Evolutionary conservation across 2,888 invertebrate species (phyloP).

Genomic region (Rugalucina vietnamica): DNA sequence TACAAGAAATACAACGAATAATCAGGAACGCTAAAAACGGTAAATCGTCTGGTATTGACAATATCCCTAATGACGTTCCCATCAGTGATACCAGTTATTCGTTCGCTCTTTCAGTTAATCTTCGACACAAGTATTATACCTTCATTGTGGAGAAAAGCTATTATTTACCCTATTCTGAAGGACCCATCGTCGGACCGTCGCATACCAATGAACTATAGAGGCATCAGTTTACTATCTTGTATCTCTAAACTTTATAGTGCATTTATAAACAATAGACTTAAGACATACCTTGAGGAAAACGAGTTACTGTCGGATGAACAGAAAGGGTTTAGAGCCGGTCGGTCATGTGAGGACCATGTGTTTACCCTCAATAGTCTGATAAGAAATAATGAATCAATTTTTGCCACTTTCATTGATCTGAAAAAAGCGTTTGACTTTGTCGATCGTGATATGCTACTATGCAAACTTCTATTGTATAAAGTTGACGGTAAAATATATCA

Average conservation of each 20-base stretch:
- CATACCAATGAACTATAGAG: conserved; percentile 48
- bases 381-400: neutral
- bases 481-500: conserved; percentile 2
- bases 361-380: conserved; percentile 33
- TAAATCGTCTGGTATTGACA: conserved; percentile 22
- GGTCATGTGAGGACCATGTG: conserved; percentile 50
- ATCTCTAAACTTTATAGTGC: conserved; percentile 46
- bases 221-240: conserved; percentile 42
- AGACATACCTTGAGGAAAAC: conserved; percentile 15
- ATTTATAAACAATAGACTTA: conserved; percentile 35
- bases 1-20: neutral
- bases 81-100: conserved; percentile 7
- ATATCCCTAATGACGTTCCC: conserved; percentile 24
- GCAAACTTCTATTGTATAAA: neutral
- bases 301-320: conserved; percentile 42
- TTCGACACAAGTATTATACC: conserved; percentile 35
- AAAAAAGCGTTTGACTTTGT: conserved; percentile 6
- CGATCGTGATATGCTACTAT: neutral
- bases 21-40: neutral
- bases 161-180: conserved; percentile 37
- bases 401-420: neutral
- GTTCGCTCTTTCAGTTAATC: conserved; percentile 33
- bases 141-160: conserved; percentile 31
- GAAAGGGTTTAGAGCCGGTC: conserved; percentile 37
- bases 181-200: conserved; percentile 31